Evolutionary conservation across 2,797 vertebrate species (phyloP).

Genomic region (Morelia viridis): DNA sequence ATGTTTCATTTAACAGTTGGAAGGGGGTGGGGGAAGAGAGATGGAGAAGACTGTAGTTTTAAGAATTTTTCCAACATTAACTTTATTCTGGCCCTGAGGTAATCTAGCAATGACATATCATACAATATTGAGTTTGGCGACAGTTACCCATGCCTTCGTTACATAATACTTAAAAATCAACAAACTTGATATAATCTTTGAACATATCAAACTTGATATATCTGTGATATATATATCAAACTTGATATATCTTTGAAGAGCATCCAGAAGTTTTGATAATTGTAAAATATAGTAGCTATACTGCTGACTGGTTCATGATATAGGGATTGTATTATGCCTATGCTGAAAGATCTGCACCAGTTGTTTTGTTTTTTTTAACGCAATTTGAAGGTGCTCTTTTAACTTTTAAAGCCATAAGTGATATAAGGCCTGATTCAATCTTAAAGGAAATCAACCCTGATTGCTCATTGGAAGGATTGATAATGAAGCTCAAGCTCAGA

Average conservation of each 20-base stretch:
- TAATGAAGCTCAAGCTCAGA: too few species aligned
- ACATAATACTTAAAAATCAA: neutral
- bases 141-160: neutral
- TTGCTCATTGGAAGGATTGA: too few species aligned
- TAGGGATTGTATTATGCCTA: neutral
- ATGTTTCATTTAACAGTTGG: too few species aligned
- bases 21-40: neutral
- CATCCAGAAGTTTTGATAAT: neutral
- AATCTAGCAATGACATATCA: neutral
- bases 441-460: too few species aligned
- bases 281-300: neutral
- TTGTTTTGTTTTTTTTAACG: neutral
- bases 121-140: neutral
- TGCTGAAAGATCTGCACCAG: neutral
- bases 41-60: neutral
- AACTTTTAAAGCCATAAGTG: neutral
- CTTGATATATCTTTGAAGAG: neutral
- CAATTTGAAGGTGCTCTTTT: neutral
- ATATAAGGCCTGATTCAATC: neutral
- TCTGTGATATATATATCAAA: too few species aligned
- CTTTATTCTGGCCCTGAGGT: neutral
- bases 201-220: too few species aligned
- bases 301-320: neutral
- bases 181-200: neutral
- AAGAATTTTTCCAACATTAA: neutral